Base-by-base conservation (phyloP, 2,113 vertebrate species). In the Sarotherodon lohbergeri region DNA sequence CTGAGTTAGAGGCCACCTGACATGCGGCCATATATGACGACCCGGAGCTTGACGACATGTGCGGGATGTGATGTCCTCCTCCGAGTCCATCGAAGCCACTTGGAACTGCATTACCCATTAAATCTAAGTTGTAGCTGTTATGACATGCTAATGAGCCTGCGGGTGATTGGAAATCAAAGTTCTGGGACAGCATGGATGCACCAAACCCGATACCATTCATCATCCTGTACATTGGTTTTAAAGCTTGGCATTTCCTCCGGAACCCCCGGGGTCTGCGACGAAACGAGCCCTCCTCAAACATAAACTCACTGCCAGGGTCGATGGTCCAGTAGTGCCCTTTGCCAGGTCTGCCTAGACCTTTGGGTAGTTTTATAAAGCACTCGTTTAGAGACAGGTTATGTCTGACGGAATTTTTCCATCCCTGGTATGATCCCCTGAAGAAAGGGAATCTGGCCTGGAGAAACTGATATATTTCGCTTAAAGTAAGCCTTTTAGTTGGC, bases 261-360 rank as follows among this genome's bases (percentile, higher is more conserved):
- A 99, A 99, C 54, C 98, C 98, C 29, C 98, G 97, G 17, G 98
- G 98, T 94, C 98, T 97, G 88, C 98, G 97, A 39, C 98, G 97
- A 94, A 99, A 99, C 6, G 98, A 99, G 79, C 98, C 98, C 85
- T 99, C 98, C 95, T 99, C 98, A 92, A 99, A 99, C 98, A 99
- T 99, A 83, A 99, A 99, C 95, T 99, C 98, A 82, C 98, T 99
- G 52, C 97, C 97, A 2, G 98, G 98, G 94, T 99, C 98, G 80
- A 99, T 98, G 81, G 98, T 99, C 98, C 98, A 99, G 95, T 99
- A 98, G 93, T 99, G 98, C 8, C 98, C 98, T 88, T 99, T 99
- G 6, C 98, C 98, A 0, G 98, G 98, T 86, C 98, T 96, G 4
- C 98, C 98, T 16, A 99, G 95, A 19, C 98, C 98, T 86, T 99